Conservation (phyloP, 30 jellyfish, hydroid and myxozoan species). For the Rhopilema esculentum region DNA sequence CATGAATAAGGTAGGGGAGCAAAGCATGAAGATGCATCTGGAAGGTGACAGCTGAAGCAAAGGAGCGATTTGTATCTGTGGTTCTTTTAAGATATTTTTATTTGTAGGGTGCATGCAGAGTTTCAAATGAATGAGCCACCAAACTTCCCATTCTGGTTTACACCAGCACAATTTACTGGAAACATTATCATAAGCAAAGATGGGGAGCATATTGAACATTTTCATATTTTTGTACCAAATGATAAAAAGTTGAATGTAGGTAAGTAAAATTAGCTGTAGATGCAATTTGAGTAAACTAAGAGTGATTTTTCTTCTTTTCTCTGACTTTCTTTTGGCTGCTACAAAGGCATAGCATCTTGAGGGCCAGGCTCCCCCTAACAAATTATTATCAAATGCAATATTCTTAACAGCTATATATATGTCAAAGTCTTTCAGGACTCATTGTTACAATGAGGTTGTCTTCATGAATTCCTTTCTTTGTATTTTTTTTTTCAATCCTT, state of each 20-base stretch:
- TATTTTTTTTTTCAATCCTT: no score
- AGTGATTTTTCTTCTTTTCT: not conserved
- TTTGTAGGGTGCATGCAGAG: constrained; percentile 86
- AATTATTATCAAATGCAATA: no score
- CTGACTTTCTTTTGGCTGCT: not conserved
- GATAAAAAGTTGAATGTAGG: constrained; percentile 82
- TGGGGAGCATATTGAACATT: constrained; percentile 70
- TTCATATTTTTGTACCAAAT: constrained; percentile 75
- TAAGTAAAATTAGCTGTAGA: not conserved
- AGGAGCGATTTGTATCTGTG: not conserved
- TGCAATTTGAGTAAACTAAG: not conserved
- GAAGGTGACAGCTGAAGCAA: no score
- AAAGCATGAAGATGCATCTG: no score
- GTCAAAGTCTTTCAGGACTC: no score
- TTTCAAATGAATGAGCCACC: constrained; percentile 92
- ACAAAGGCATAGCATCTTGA: no score
- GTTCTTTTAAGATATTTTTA: not conserved
- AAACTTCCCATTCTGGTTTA: constrained; percentile 90
- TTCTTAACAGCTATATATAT: no score
- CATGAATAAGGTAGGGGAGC: no score
- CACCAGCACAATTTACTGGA: constrained; percentile 92
- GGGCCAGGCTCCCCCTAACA: no score
- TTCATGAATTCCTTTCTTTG: no score
- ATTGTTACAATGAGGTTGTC: no score
- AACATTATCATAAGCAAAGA: constrained; percentile 61